Percentiles rank a stretch among this genome's conserved stretches.
phyloP scores from a whole-genome alignment of 2,888 invertebrate genomes.

The Agonopterix alstromeriana region DNA sequence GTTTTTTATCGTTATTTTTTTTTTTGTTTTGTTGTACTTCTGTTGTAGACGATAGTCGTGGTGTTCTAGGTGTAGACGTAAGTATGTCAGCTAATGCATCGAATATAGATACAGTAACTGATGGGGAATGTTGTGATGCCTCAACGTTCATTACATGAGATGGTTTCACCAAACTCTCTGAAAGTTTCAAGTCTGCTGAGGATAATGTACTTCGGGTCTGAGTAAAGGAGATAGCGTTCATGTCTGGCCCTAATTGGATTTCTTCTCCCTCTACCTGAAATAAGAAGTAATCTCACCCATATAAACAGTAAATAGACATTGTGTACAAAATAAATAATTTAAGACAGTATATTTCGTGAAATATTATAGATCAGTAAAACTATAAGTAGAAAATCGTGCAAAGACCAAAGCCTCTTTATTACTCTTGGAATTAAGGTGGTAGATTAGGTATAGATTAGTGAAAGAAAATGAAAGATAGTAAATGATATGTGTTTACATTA shows the following conservation, averaged over 20 bases:
- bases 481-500: slow-evolving; percentile 31
- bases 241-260: slow-evolving; percentile 69
- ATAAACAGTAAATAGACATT: slow-evolving; percentile 50
- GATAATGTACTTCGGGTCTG: slow-evolving; percentile 66
- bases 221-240: slow-evolving; percentile 70
- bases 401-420: slow-evolving; percentile 75
- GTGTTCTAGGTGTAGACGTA: slow-evolving; percentile 67
- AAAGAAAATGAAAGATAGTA: slow-evolving; percentile 24
- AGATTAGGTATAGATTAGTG: slow-evolving; percentile 24
- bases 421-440: slow-evolving; percentile 44
- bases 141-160: slow-evolving; percentile 73
- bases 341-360: slow-evolving; percentile 15
- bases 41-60: slow-evolving; percentile 57
- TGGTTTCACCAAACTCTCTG: slow-evolving; percentile 65
- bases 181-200: slow-evolving; percentile 67
- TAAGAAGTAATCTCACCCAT: slow-evolving; percentile 75
- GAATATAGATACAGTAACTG: slow-evolving; percentile 77
- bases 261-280: slow-evolving; percentile 77
- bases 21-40: slow-evolving; percentile 55
- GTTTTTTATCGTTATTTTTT: slow-evolving; percentile 52
- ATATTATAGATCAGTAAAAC: slow-evolving; percentile 24
- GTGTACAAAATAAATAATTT: slow-evolving; percentile 16
- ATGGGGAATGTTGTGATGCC: slow-evolving; percentile 73
- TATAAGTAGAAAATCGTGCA: slow-evolving; percentile 42
- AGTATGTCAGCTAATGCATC: slow-evolving; percentile 78